These are phyloP conservation scores for Hyperoplus immaculatus DNA, from an alignment of 2,797 vertebrate genomes.

Conservation along the genomic window DNA sequence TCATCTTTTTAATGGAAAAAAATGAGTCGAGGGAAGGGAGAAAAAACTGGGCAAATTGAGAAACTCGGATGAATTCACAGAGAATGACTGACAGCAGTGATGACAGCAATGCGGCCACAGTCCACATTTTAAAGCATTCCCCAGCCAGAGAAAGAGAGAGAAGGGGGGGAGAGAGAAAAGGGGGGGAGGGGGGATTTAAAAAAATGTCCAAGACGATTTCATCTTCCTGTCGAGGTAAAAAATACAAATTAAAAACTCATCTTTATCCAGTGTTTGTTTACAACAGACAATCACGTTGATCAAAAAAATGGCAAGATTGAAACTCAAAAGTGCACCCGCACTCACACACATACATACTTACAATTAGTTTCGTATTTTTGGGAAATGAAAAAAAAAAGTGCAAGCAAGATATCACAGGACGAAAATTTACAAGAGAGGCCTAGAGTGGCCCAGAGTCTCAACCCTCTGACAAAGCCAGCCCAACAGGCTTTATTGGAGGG, in stretches of 20 bases:
- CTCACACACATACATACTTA: constrained; percentile 65
- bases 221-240: constrained; percentile 78
- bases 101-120: constrained; percentile 76
- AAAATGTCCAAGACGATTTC: constrained; percentile 76
- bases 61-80: constrained; percentile 83
- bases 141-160: constrained; percentile 51
- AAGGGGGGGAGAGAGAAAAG: background rate
- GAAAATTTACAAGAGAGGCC: constrained; percentile 78
- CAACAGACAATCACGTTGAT: constrained; percentile 76
- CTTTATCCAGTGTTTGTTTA: constrained; percentile 75
- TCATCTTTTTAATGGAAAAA: constrained; percentile 84
- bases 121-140: constrained; percentile 81
- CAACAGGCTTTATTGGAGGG: constrained; percentile 4
- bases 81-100: constrained; percentile 79
- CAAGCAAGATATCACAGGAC: constrained; percentile 84
- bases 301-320: constrained; percentile 54
- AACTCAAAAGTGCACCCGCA: constrained; percentile 63
- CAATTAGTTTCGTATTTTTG: constrained; percentile 75
- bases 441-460: constrained; percentile 55
- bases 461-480: constrained; percentile 33
- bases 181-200: constrained; percentile 30
- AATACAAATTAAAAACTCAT: constrained; percentile 76
- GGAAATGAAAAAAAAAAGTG: constrained; percentile 66
- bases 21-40: constrained; percentile 76
- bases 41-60: constrained; percentile 73